Base-by-base conservation (phyloP, 2,797 vertebrate genomes). In the Scolopax bukidnonensis region DNA sequence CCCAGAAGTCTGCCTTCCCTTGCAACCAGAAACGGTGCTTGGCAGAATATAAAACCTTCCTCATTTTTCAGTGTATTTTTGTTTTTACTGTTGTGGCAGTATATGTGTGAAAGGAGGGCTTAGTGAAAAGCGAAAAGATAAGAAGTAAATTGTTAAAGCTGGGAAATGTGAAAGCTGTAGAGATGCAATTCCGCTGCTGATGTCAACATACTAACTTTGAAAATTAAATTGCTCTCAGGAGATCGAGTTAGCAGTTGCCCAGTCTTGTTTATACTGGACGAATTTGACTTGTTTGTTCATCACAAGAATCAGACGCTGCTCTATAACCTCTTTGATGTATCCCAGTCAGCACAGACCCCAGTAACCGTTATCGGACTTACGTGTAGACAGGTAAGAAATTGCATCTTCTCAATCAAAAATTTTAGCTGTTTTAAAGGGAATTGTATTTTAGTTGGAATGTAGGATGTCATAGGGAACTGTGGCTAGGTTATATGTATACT, bases 231-330 rank as follows among this genome's bases (percentile, higher is more conserved):
- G 16, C 67, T 84, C 41, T 59, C 95, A 99, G 99, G 99, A 71
- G 97, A 99, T 38, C 98, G 99, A 73, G 98, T 77, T 69, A 98
- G 97, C 97, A 99, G 99, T 87, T 99, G 99, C 21, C 99, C 99
- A 0, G 98, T 99, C 92, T 77, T 99, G 77, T 99, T 99, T 89
- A 71, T 99, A n/a, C 97, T 99, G 97, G 99, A 99, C 91, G 99
- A 99, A 95, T 99, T 99, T 65, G 99, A 99, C 97, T 98, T 99
- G 76, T 99, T 99, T 89, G 98, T 99, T 50, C 98, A 99, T 96
- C 99, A 99, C 95, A 99, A 99, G 98, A 99, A 99, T 79, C 99
- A 99, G 96, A 99, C 99, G 0, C 98, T 99, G 60, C 99, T 99
- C 48, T 99, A 99, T 96, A 99, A 99, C 97, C 99, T 99, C 82